A percentile compares a stretch with the other conserved stretches of the same genome.
phyloP scores from a whole-genome alignment of 2,797 vertebrate species.

The Heterohyrax brucei region DNA sequence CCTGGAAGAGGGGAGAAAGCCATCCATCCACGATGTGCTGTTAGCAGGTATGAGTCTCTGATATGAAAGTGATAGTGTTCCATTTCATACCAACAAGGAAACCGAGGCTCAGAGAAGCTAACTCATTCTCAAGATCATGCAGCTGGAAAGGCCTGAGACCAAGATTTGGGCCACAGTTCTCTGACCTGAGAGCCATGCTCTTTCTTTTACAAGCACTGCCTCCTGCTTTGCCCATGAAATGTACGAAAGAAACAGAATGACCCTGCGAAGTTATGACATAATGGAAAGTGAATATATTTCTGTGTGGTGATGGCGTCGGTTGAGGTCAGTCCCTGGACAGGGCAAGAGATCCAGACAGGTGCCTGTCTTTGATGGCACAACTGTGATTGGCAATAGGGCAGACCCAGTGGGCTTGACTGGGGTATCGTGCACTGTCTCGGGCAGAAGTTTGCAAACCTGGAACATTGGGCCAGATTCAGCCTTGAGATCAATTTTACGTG shows the following conservation, averaged over 20 bases:
- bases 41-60: neutral
- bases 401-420: neutral
- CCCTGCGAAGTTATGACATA: neutral
- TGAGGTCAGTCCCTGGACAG: neutral
- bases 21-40: accelerated
- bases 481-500: slow-evolving; percentile 36
- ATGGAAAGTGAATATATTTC: neutral
- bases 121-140: neutral
- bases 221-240: neutral
- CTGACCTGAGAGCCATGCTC: neutral
- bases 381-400: neutral
- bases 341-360: neutral
- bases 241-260: neutral
- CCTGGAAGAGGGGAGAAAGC: neutral
- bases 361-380: neutral
- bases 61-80: neutral
- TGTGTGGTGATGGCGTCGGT: neutral
- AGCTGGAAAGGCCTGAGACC: neutral
- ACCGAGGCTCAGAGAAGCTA: neutral
- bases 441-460: neutral
- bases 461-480: neutral
- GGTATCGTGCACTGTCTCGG: neutral
- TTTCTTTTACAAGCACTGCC: neutral
- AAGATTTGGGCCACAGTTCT: neutral
- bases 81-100: neutral